Conservation (phyloP, 2,113 vertebrate species). For the Trinectes maculatus region DNA sequence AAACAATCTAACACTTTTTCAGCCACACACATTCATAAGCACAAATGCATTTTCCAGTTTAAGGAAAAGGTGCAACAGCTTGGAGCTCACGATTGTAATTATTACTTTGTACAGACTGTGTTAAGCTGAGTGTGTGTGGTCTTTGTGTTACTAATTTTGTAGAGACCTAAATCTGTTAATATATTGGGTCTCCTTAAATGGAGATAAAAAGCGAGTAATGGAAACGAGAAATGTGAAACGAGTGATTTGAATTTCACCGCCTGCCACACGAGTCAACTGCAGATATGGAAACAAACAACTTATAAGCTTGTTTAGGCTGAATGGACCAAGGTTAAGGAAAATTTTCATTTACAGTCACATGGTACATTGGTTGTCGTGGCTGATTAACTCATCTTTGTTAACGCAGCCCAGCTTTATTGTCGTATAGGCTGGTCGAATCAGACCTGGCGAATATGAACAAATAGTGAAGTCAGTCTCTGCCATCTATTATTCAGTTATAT, state of each 20-base stretch:
- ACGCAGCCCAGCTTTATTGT: not conserved
- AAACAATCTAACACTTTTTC: not conserved
- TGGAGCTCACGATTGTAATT: slow-evolving; percentile 62
- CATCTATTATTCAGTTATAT: slow-evolving; percentile 12
- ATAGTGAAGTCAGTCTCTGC: not conserved
- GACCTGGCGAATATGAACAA: not conserved
- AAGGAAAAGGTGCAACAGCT: slow-evolving; percentile 60
- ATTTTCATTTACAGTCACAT: not conserved
- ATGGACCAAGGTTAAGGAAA: not conserved
- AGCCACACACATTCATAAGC: not conserved
- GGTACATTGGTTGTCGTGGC: not conserved
- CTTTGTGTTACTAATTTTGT: not conserved
- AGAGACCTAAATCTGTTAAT: not conserved
- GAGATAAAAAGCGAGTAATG: too few relatives aligned
- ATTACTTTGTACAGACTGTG: slow-evolving; percentile 48
- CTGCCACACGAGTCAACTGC: too few relatives aligned
- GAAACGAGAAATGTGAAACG: too few relatives aligned
- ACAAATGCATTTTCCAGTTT: slow-evolving; percentile 16
- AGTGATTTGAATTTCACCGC: too few relatives aligned
- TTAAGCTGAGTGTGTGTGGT: not conserved
- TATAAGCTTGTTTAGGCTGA: not conserved
- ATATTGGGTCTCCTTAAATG: too few relatives aligned
- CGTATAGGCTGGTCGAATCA: not conserved
- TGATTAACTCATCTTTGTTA: not conserved
- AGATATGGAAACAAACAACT: too few relatives aligned